Evolutionary conservation across 2,113 vertebrate species (phyloP), one percentile per base, ranked within the genome.

Genomic region (Callopanchax toddi): DNA sequence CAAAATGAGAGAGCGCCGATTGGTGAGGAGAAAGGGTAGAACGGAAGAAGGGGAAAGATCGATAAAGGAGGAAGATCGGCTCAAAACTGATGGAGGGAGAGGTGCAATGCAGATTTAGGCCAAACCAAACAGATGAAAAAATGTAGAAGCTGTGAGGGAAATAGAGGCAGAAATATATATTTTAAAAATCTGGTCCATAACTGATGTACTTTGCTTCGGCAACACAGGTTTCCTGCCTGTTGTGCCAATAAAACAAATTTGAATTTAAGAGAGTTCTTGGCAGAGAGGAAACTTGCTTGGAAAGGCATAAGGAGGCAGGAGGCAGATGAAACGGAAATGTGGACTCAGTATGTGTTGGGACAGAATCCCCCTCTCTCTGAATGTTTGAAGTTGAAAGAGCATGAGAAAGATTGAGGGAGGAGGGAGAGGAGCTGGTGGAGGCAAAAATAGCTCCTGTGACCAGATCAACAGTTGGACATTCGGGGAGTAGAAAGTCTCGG

Each of bases 301-400:
- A 67, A 75, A 66, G 40, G 49, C 37, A 18, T 26, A 46, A 67
- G 52, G 43, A 73, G 53, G 64, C 58, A 55, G 68, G 60, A 81
- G 71, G 55, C 29, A 62, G 63, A 81, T 54, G 54, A 65, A 72
- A 73, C 67, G 60, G 67, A 74, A 52, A 78, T 76, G 64, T 69
- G 54, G 26, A 12, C 64, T 53, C 42, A 20, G 66, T 53, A 7
- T 52, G 67, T 60, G 80, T 53, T 69, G 66, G 18, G 63, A 54
- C 60, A 76, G 63, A 74, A 39, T 62, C 37, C 66, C 43, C 48
- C 53, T 60, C 62, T 29, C 69, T 60, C 73, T 2, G 45, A 71
- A 68, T 67, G 68, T 84, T 74, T 75, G 74, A 82, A 86, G 78
- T 78, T 68, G 61, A 86, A 81, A 84, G 74, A 82, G 75, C 64